Conservation (phyloP, 2,797 vertebrate genomes). For the Acanthis flammea region DNA sequence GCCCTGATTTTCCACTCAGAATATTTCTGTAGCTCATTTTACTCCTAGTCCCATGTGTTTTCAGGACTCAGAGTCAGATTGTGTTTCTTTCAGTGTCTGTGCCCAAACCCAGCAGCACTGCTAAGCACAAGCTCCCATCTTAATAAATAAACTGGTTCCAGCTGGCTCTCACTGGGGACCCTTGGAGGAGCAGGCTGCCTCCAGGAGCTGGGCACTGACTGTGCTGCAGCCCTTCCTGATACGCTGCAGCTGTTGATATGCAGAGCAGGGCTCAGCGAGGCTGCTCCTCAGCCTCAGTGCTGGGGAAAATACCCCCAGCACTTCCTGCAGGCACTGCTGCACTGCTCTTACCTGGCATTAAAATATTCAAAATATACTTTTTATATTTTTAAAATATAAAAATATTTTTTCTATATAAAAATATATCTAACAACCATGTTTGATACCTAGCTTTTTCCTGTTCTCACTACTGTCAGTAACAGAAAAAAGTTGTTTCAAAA, state of each 20-base stretch:
- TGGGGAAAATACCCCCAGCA: background rate
- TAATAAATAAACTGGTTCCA: background rate
- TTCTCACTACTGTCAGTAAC: background rate
- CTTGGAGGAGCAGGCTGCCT: background rate
- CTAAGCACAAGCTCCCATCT: background rate
- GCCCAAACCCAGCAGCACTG: background rate
- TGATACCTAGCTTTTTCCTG: background rate
- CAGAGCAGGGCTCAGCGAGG: fast-evolving
- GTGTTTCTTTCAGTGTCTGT: background rate
- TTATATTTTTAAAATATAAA: background rate
- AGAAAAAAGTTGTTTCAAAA: background rate
- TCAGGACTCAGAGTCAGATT: background rate
- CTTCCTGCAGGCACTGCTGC: background rate
- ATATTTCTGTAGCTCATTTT: background rate
- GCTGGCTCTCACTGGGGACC: background rate
- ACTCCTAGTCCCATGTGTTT: background rate
- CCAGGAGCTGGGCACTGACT: background rate
- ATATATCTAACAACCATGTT: background rate
- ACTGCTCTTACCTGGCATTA: background rate
- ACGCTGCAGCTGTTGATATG: fast-evolving
- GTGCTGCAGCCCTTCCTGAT: fast-evolving
- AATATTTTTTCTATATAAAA: background rate
- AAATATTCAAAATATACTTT: background rate
- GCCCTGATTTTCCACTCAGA: background rate
- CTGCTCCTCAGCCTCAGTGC: background rate